These are phyloP conservation scores for Patella ulyssiponensis DNA, from an alignment of 2,888 invertebrate genomes.

Conservation along the genomic window DNA sequence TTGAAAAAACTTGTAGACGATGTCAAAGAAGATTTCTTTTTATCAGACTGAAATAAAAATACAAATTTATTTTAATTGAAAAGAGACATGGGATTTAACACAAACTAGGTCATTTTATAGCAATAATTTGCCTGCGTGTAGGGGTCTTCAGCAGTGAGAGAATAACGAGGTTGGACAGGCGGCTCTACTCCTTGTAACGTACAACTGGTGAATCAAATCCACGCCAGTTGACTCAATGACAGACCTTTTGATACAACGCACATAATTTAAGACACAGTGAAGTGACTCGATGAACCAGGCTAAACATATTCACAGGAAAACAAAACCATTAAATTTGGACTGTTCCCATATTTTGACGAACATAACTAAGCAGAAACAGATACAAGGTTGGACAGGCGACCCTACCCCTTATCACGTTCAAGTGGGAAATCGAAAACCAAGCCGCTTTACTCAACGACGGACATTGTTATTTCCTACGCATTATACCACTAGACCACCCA, in stretches of 20 bases:
- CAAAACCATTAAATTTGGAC: neutral
- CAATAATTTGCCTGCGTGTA: too few species aligned
- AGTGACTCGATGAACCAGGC: too few species aligned
- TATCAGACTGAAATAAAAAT: conserved; percentile 24
- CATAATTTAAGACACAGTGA: too few species aligned
- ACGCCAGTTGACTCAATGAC: too few species aligned
- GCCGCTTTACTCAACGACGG: neutral
- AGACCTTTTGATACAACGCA: too few species aligned
- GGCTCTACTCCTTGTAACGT: too few species aligned
- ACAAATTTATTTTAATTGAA: neutral
- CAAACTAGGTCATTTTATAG: too few species aligned
- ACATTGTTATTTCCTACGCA: neutral
- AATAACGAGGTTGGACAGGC: too few species aligned
- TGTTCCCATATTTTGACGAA: neutral
- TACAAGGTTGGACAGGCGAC: neutral
- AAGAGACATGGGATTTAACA: too few species aligned
- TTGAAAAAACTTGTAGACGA: conserved; percentile 89
- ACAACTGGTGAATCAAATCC: too few species aligned
- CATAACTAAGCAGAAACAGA: neutral
- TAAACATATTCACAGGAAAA: neutral
- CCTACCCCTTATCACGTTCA: neutral
- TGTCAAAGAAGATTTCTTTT: conserved; percentile 73
- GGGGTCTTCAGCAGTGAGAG: too few species aligned
- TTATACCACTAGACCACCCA: too few species aligned
- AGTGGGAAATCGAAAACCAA: neutral